Base-by-base conservation (phyloP, 92 coral and sea anemone species). In the Porites divaricata region DNA sequence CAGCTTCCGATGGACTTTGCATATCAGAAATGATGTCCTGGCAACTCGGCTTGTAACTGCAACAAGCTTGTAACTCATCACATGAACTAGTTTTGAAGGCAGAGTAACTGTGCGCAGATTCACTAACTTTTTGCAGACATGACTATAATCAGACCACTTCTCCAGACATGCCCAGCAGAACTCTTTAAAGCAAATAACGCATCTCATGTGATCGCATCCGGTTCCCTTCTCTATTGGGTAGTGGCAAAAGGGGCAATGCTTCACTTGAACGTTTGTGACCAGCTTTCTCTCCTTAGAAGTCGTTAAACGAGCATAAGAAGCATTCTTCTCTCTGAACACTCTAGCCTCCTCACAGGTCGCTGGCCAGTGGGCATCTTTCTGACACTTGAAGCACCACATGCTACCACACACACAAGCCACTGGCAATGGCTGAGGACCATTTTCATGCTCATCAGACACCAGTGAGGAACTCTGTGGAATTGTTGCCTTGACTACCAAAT, bases 161-260 rank as follows among this genome's bases (percentile, higher is more conserved):
- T 45, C 35, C 10, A 87, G 62, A 65, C 97, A 93, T 21, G 80
- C 85, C 98, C 94, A 95, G 83, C 97, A 95, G 79, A 93, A 95
- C 35, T 85, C 86, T 1, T 81, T 89, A 25, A 67, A 74, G 70
- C 97, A 95, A 20, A 90, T 84, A 89, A 19, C 54, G 16, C 97
- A 95, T 89, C 78, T 80, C 90, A 68, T 95, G 86, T 89, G 93
- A 63, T 82, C 82, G 71, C 98, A 95, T 20, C 98, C 98, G 9
- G 9, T 77, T 54, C 83, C 80, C 83, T 95, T 95, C 69, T 95
- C 98, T 61, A 95, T 92, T 1, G 98, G 98, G 64, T 95, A 94
- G 19, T 81, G 73, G 73, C 98, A 95, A 69, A 79, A 85, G 53
- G 98, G 98, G 52, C 98, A 95, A 21, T 95, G 89, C 82, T 95